These are phyloP conservation scores for Muntiacus muntjak DNA, from an alignment of 2,113 vertebrate genomes.

Conservation along the genomic window DNA sequence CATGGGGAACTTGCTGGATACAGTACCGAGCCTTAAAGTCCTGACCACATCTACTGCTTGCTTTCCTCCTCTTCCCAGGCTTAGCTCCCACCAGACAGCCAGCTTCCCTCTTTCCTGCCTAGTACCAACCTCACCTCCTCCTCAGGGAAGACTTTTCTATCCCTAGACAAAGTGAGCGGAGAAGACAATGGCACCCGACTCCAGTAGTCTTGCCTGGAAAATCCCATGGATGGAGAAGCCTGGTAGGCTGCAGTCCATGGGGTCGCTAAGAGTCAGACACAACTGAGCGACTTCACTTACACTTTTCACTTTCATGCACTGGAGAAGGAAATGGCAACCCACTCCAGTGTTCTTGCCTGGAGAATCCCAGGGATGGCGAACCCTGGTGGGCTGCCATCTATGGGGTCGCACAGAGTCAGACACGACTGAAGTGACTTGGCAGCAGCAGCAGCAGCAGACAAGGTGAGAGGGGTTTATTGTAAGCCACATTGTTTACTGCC, in stretches of 20 bases:
- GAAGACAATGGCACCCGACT: background rate
- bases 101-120: background rate
- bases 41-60: background rate
- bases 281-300: background rate
- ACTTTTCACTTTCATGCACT: background rate
- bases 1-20: background rate
- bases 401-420: background rate
- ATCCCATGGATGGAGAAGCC: background rate
- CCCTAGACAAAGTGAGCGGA: background rate
- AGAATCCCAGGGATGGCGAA: background rate
- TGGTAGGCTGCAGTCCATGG: background rate
- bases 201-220: background rate
- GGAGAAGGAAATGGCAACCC: background rate
- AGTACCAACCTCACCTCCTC: background rate
- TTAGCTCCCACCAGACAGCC: too few species aligned
- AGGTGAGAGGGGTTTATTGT: background rate
- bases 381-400: background rate
- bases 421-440: background rate
- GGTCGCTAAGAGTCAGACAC: rapidly evolving
- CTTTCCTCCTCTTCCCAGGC: background rate
- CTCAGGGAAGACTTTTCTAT: background rate
- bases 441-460: too few species aligned
- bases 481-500: background rate
- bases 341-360: background rate
- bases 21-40: background rate